Conservation (phyloP, 2,888 invertebrate species). For the Scaptomyza caliginosa region DNA sequence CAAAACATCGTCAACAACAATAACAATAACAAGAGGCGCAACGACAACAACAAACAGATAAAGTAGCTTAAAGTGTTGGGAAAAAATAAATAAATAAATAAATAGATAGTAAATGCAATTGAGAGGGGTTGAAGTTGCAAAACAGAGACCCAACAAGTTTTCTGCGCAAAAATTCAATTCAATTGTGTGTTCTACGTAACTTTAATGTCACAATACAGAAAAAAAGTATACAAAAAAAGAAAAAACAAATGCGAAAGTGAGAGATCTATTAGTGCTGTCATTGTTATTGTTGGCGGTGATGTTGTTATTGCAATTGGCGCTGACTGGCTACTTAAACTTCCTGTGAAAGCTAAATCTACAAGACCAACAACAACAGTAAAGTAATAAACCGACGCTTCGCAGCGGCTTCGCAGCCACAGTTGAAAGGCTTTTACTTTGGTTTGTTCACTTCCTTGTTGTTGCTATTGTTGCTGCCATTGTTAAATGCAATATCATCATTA, state of each 20-base stretch:
- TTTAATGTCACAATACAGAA: constrained; percentile 40
- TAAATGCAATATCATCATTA: constrained; percentile 78
- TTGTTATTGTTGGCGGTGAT: constrained; percentile 13
- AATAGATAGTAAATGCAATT: constrained; percentile 38
- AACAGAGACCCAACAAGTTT: constrained; percentile 62
- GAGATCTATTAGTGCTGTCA: constrained; percentile 18
- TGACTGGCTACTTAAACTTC: constrained; percentile 72
- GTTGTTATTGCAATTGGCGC: constrained; percentile 30
- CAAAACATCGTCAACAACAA: constrained; percentile 34
- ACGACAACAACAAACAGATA: constrained; percentile 43
- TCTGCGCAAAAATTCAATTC: constrained; percentile 53
- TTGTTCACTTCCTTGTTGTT: constrained; percentile 26
- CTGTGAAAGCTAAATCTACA: constrained; percentile 72
- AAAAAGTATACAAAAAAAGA: background rate
- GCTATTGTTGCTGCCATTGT: constrained; percentile 57
- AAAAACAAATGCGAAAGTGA: constrained; percentile 18
- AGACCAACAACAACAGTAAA: constrained; percentile 33
- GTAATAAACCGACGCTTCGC: constrained; percentile 9
- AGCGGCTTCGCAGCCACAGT: constrained; percentile 36
- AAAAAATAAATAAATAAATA: constrained; percentile 36
- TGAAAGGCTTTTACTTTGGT: constrained; percentile 60
- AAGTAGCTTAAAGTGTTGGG: constrained; percentile 65
- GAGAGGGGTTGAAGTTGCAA: constrained; percentile 14
- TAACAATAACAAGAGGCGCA: constrained; percentile 18
- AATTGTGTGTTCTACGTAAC: constrained; percentile 68